Percentiles rank a stretch among this genome's conserved stretches.
phyloP scores from a whole-genome alignment of 2,113 vertebrate genomes.

The Rhipidura dahli region DNA sequence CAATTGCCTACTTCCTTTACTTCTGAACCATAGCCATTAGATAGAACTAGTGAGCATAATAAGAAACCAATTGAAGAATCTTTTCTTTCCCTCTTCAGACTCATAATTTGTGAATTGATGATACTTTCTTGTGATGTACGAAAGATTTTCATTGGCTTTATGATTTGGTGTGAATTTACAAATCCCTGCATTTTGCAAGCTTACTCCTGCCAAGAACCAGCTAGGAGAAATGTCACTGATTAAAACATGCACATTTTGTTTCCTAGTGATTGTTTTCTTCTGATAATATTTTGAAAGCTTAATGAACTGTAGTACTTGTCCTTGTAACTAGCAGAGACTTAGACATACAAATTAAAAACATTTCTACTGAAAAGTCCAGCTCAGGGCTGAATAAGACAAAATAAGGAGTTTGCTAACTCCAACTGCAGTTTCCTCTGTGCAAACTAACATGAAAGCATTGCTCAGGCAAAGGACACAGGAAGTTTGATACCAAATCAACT shows the following conservation, averaged over 20 bases:
- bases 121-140: neutral
- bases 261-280: neutral
- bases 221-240: neutral
- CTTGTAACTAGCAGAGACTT: neutral
- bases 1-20: neutral
- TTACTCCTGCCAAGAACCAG: neutral
- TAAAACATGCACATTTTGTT: neutral
- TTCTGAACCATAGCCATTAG: neutral
- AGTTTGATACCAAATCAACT: neutral
- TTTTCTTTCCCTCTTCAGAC: neutral
- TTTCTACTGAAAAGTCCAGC: neutral
- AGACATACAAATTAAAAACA: neutral
- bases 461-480: neutral
- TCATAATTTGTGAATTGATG: neutral
- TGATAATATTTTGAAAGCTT: conserved; percentile 1
- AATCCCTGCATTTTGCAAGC: neutral
- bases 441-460: neutral
- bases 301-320: neutral
- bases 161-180: neutral
- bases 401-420: neutral
- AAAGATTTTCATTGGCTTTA: neutral
- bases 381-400: neutral
- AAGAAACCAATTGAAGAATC: neutral
- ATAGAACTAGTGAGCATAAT: neutral
- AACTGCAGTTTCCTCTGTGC: neutral